Evolutionary conservation across 2,888 invertebrate genomes (phyloP), one percentile per base, ranked within the genome.

Genomic region (Matsumyia berberina): DNA sequence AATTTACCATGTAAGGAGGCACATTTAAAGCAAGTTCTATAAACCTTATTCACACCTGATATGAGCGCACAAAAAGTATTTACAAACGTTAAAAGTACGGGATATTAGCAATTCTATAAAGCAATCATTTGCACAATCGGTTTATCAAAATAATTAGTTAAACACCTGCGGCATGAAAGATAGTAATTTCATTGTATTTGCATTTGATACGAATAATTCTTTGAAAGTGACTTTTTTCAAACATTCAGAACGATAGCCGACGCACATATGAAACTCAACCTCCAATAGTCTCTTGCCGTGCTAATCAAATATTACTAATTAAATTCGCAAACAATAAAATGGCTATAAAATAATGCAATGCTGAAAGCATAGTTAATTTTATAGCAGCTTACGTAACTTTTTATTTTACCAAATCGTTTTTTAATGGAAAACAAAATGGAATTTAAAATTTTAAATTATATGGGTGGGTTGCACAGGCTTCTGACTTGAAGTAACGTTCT

Each of bases 171-270:
- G 33, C 31, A 9, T 12, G 15, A 33, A 8, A 7, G 53, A 53
- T 53, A 53, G 15, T 53, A 37, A 57, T 57, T 57, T 37, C 6
- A 37, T 35, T 37, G n/a, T 57, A 57, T 57, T 57, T 57, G 37
- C 35, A 57, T 57, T 57, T n/a, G 2, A 1, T 17, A 44, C 17
- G 6, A 44, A 15, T 15, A 8, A 44, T 9, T 17, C 44, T 44
- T n/a, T 8, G 17, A 17, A 29, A 11, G 7, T 11, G 29, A 3
- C 24, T 51, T 29, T 51, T n/a, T 12, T 29, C 29, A 53, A 31
- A 31, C 31, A 8, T 8, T 33, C 33, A 0, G 15, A 1, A 17
- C 2, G 8, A 31, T 8, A 33, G 33, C 35, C 33, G 35, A 35
- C 15, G 5, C 17, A 33, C 2, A 55, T 35, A 33, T 35, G 11